phyloP scores from a whole-genome alignment of 2,113 vertebrate species.

The Butorides virescens region DNA sequence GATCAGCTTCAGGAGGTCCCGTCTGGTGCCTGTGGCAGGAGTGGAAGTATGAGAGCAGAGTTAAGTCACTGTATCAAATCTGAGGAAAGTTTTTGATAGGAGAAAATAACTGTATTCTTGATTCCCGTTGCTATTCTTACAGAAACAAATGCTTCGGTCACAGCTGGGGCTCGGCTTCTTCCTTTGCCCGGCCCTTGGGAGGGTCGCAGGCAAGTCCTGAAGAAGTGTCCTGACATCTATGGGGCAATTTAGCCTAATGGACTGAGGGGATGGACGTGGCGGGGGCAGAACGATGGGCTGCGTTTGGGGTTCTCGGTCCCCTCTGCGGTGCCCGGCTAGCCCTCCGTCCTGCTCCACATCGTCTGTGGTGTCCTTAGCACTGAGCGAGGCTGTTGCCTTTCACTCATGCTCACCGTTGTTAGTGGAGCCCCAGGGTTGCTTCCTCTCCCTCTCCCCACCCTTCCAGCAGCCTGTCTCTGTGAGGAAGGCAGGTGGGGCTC shows the following conservation, averaged over 20 bases:
- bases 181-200: not conserved
- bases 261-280: fast-evolving
- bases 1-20: not conserved
- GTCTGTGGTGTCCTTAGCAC: not conserved
- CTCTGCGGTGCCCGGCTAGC: not conserved
- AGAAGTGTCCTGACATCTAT: not conserved
- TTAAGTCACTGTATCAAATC: not conserved
- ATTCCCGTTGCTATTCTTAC: not conserved
- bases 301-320: fast-evolving
- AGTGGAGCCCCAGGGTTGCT: not conserved
- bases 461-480: not conserved
- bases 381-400: not conserved
- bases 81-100: not conserved
- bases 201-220: not conserved
- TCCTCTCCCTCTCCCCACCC: not conserved
- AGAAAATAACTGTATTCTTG: not conserved
- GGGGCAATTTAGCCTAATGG: not conserved
- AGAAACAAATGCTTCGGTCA: not conserved
- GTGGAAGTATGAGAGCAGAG: not conserved
- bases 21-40: not conserved
- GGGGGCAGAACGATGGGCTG: not conserved
- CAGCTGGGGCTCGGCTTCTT: not conserved
- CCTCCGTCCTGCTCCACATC: fast-evolving
- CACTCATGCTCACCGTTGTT: not conserved
- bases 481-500: not conserved